Evolutionary conservation across 2,888 invertebrate species (phyloP).

Genomic region (Plagiodera versicolora): DNA sequence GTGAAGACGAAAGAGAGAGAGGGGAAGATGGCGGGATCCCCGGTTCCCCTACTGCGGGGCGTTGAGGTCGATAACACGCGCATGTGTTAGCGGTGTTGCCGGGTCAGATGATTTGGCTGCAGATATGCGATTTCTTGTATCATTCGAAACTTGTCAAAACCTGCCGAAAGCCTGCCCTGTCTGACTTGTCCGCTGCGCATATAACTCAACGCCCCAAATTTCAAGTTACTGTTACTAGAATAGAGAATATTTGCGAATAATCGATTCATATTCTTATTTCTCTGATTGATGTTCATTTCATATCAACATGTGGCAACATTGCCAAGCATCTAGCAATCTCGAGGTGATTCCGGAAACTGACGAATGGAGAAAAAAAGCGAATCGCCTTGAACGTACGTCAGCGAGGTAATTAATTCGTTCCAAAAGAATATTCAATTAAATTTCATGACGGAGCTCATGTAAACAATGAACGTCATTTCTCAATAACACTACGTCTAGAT

Average conservation of each 20-base stretch:
- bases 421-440: not conserved
- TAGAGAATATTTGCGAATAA: no score
- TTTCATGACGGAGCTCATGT: not conserved
- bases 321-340: not conserved
- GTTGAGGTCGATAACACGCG: conserved; percentile 9
- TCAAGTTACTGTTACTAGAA: no score
- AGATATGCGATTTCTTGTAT: not conserved
- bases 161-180: no score
- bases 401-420: not conserved
- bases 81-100: conserved; percentile 4
- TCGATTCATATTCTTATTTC: no score
- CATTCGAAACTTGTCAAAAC: no score
- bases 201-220: no score
- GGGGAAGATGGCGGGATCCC: conserved; percentile 26
- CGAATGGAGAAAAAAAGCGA: not conserved
- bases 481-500: no score
- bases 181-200: no score
- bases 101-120: not conserved
- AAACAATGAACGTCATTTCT: not conserved
- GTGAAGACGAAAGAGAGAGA: not conserved
- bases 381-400: not conserved
- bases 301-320: not conserved
- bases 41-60: conserved; percentile 13
- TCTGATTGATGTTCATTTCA: no score
- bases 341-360: not conserved